Evolutionary conservation across 2,888 invertebrate species (phyloP).

Genomic region (Hydrotaea cyrtoneurina): DNA sequence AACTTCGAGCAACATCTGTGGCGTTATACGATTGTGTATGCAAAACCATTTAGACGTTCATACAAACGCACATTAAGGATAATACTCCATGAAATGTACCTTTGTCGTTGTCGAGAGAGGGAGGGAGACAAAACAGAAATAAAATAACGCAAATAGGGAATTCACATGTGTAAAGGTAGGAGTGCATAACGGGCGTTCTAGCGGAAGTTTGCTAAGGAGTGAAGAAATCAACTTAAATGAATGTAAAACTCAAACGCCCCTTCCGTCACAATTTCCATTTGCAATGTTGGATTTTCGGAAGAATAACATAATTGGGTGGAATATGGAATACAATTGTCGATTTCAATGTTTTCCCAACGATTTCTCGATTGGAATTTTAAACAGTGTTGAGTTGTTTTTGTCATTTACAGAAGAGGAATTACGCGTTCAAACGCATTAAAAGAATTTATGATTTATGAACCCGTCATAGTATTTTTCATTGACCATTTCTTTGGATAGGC

Average conservation of each 20-base stretch:
- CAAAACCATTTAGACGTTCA: conserved; percentile 1
- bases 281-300: neutral
- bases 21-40: neutral
- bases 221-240: conserved; percentile 49
- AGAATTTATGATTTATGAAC: too few relatives aligned
- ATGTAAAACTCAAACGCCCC: conserved; percentile 42
- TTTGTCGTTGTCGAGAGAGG: conserved; percentile 19
- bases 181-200: conserved; percentile 46
- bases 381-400: neutral
- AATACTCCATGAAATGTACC: conserved; percentile 63
- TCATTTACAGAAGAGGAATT: too few relatives aligned
- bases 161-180: conserved; percentile 32
- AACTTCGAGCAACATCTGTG: conserved; percentile 28
- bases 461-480: too few relatives aligned
- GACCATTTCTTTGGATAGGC: too few relatives aligned
- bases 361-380: conserved; percentile 4
- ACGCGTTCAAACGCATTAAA: too few relatives aligned
- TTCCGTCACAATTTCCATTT: conserved; percentile 20
- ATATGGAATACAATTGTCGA: conserved; percentile 43
- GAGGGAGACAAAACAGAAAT: neutral
- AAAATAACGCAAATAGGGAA: neutral
- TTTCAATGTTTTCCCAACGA: neutral
- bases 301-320: conserved; percentile 40
- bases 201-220: conserved; percentile 43
- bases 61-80: conserved; percentile 53